Evolutionary conservation across 92 coral and sea anemone genomes (phyloP).

Genomic region (Zoanthus solanderi): DNA sequence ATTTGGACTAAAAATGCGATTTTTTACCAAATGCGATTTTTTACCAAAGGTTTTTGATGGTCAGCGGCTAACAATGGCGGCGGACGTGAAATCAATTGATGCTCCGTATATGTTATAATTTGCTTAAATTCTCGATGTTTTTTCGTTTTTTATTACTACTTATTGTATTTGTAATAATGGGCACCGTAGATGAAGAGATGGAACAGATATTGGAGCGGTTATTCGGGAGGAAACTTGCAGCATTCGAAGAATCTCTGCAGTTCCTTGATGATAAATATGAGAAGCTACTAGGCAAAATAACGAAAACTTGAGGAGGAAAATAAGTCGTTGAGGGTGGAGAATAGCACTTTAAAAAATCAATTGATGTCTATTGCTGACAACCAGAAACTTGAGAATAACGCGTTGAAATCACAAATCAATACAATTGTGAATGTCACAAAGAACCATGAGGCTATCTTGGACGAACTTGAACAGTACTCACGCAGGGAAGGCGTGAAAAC

Average conservation of each 20-base stretch:
- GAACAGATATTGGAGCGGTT: neutral
- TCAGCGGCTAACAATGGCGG: neutral
- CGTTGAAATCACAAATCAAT: neutral
- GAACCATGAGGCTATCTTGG: neutral
- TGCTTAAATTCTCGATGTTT: neutral
- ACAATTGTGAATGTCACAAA: neutral
- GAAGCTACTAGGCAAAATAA: neutral
- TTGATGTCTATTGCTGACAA: neutral
- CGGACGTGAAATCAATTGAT: neutral
- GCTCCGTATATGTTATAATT: constrained; percentile 9
- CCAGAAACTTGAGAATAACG: neutral
- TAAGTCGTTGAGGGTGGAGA: neutral
- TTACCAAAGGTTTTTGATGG: neutral
- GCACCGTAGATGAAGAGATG: neutral
- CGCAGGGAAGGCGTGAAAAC: neutral
- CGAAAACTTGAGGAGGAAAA: neutral
- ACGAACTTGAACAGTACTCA: constrained; percentile 12
- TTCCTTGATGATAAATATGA: constrained; percentile 11
- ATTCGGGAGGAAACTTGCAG: neutral
- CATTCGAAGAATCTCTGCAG: constrained; percentile 11
- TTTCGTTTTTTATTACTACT: neutral
- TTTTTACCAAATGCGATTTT: no score
- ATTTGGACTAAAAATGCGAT: no score
- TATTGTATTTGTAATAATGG: neutral
- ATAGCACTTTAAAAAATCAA: neutral